These are phyloP conservation scores for Drosophila phalerata DNA, from an alignment of 2,888 invertebrate species.

Conservation along the genomic window DNA sequence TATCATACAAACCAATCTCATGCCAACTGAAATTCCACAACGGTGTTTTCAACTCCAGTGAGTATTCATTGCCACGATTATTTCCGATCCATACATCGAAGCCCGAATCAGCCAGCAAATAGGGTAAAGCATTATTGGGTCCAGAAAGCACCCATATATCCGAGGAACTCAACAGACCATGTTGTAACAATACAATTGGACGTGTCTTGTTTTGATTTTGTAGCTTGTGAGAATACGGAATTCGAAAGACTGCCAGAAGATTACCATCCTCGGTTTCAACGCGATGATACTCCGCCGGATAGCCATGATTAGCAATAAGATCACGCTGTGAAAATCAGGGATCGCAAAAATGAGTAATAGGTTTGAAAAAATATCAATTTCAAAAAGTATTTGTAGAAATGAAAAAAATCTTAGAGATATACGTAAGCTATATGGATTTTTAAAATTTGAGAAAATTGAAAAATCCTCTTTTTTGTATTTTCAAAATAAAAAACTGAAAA, in stretches of 20 bases:
- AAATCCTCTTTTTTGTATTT: too few species aligned
- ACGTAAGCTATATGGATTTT: too few species aligned
- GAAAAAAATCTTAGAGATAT: too few species aligned
- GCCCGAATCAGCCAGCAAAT: conserved; percentile 78
- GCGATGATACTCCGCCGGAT: conserved; percentile 89
- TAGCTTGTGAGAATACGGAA: conserved; percentile 71
- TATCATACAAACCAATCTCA: conserved; percentile 91
- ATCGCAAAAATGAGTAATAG: background rate
- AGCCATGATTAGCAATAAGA: conserved; percentile 85
- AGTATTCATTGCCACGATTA: conserved; percentile 75
- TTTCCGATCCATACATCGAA: conserved; percentile 84
- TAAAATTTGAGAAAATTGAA: background rate
- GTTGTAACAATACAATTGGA: conserved; percentile 86
- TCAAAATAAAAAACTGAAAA: too few species aligned
- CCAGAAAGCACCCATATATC: conserved; percentile 77
- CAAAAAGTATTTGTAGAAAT: too few species aligned
- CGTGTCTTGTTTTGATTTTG: conserved; percentile 57
- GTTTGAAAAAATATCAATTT: too few species aligned
- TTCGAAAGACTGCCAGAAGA: conserved; percentile 75
- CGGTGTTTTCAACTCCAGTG: conserved; percentile 48
- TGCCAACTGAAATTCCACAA: conserved; percentile 90
- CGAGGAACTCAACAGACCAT: conserved; percentile 77
- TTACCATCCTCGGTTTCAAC: conserved; percentile 78
- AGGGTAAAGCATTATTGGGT: conserved; percentile 70
- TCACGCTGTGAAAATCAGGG: conserved; percentile 40